Evolutionary conservation across 2,797 vertebrate genomes (phyloP), one percentile per base, ranked within the genome.

Genomic region (Hipposideros larvatus): DNA sequence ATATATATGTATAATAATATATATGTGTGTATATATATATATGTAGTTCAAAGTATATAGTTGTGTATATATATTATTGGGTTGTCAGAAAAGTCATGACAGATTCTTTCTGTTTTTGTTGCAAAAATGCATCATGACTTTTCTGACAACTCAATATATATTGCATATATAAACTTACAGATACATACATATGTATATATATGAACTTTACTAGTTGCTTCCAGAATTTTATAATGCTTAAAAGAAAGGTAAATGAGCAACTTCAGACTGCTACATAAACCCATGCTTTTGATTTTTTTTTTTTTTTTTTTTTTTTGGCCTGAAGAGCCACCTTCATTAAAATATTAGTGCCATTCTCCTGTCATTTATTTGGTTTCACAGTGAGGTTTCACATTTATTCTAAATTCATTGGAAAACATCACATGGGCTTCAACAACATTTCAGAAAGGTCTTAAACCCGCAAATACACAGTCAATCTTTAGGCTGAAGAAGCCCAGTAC

Each of bases 391-490:
- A 31, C 7, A 7, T 83, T 82, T 65, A 73, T 79, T 74, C 8
- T 70, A 84, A 87, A 41, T n/a, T 46, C 24, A 57, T 11, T 89
- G 16, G 14, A 65, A 95, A 86, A 21, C 1, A 31, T 57, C 31
- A 18, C 1, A 34, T 41, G 37, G 10, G 0, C 37, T 57, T 59
- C 1, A 61, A 28, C 1, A 61, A 28, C 4, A 21, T 66, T 91
- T 91, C 21, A 53, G 6, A 92, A 87, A 43, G 21, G 65, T 1
- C 7, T 86, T 88, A 6, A 37, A 48, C 5, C 16, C 28, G 24
- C 43, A 95, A 92, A 65, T 65, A 46, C 6, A 15, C 4, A 8
- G 19, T 85, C 28, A 88, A 74, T 86, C 18, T 95, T 96, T 79
- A 92, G 21, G 22, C 2, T 46, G 7, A 89, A 84, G 80, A 78